These are phyloP conservation scores for Apodemus agrarius DNA, from an alignment of 2,797 vertebrate species.

Conservation along the genomic window DNA sequence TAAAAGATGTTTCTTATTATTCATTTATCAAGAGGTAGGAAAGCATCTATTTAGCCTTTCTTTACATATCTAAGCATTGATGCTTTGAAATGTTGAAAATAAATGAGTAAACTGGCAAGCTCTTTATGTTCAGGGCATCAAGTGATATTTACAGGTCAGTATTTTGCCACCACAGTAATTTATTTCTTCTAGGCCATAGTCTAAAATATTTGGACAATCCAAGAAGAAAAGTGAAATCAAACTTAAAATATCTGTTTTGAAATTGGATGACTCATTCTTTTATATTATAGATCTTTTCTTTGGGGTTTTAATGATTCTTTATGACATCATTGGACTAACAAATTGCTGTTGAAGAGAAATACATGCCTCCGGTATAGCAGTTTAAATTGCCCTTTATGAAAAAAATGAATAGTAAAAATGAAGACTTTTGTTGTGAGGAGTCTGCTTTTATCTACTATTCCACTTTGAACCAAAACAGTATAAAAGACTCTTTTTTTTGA, in stretches of 20 bases:
- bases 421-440: neutral
- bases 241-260: constrained; percentile 39
- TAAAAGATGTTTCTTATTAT: neutral
- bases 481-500: neutral
- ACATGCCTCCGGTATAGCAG: neutral
- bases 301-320: constrained; percentile 37
- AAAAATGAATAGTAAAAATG: constrained; percentile 19
- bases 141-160: constrained; percentile 50
- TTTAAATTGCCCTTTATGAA: neutral
- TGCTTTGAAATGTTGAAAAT: constrained; percentile 55
- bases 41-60: constrained; percentile 32
- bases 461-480: neutral
- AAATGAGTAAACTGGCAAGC: neutral
- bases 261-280: neutral
- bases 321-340: neutral
- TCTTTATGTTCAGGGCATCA: neutral
- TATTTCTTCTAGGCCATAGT: neutral
- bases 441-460: neutral
- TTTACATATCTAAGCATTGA: constrained; percentile 50
- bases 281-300: constrained; percentile 3
- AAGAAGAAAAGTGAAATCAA: constrained; percentile 54
- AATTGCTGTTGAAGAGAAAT: constrained; percentile 1
- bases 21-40: neutral
- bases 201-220: neutral
- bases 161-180: neutral